Evolutionary conservation across 2,888 invertebrate genomes (phyloP).

Genomic region (Spodoptera littoralis): DNA sequence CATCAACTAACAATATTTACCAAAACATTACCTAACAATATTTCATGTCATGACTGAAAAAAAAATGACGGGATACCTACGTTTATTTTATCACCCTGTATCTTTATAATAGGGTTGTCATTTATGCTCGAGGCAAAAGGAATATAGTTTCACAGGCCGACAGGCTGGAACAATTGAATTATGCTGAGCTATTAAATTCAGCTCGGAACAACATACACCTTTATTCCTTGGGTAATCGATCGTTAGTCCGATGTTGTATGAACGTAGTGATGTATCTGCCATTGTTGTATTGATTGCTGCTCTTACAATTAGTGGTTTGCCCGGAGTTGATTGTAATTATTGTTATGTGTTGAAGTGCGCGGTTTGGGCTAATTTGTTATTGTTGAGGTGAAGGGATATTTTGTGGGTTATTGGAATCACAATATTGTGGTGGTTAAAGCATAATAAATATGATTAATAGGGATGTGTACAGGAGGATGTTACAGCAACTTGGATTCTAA

Average conservation of each 20-base stretch:
- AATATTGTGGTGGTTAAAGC: neutral
- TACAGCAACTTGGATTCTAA: too few species aligned
- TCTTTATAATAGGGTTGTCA: slow-evolving; percentile 27
- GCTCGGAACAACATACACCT: slow-evolving; percentile 64
- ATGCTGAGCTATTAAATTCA: slow-evolving; percentile 80
- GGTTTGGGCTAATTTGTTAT: slow-evolving; percentile 8
- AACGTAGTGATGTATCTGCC: slow-evolving; percentile 58
- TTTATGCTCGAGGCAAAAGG: slow-evolving; percentile 66
- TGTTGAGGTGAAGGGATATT: neutral
- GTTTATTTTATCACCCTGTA: slow-evolving; percentile 19
- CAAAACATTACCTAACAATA: too few species aligned
- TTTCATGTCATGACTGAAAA: slow-evolving; percentile 3
- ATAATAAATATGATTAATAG: too few species aligned
- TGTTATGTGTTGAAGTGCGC: slow-evolving; percentile 2
- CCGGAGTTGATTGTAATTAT: slow-evolving; percentile 23
- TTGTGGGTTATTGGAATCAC: neutral
- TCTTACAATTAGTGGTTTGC: slow-evolving; percentile 35
- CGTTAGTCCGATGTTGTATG: slow-evolving; percentile 63
- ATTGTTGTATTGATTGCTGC: slow-evolving; percentile 32
- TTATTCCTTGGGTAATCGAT: slow-evolving; percentile 68
- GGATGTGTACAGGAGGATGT: too few species aligned
- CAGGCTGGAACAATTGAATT: slow-evolving; percentile 83
- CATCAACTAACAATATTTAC: too few species aligned
- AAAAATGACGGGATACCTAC: slow-evolving; percentile 6
- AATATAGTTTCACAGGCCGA: slow-evolving; percentile 79